Base-by-base conservation (phyloP, 2,888 invertebrate species). In the Zele albiditarsus region DNA sequence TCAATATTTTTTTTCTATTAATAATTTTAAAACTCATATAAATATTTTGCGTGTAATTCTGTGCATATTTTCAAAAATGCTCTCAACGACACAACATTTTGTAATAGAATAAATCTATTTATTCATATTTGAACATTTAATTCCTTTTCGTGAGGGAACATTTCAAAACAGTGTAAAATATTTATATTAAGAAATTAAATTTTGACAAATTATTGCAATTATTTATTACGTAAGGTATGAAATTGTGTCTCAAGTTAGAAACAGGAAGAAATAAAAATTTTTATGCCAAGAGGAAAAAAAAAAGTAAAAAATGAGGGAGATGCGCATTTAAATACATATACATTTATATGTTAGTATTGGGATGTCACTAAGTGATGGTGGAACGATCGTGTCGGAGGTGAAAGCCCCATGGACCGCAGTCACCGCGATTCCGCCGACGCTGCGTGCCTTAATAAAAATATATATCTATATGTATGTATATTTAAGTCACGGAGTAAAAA, bases 351-450 rank as follows among this genome's bases (percentile, higher is more conserved):
- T 63, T 8, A 31, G 14, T 31, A 23, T 63, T 63, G 38, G 63
- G 63, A 63, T 63, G 63, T 31, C 63, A 23, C 31, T 3, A 33
- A 63, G 38, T 23, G 53, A 66, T 72, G 53, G 71, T 46, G 46
- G 73, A 28, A 57, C 42, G 53, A 27, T 70, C 65, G 69, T 73
- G 72, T 71, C 68, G 42, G 73, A 80, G 78, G 80, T 79, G 80
- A 80, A 80, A 80, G 80, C 80, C 72, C 63, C 72, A 62, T 74
- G 78, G 73, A 80, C 80, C 80, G 76, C 80, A 80, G 71, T 75
- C 68, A 77, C 78, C 73, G 77, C 67, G 71, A 67, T 63, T 71
- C 71, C 46, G 16, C 25, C 60, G 60, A 12, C 57, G 27, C 63
- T 71, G 42, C 49, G 46, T 33, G 25, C 33, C 53, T 65, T 33